phyloP scores from a whole-genome alignment of 2,888 invertebrate species.

The Drosophila kanekoi region DNA sequence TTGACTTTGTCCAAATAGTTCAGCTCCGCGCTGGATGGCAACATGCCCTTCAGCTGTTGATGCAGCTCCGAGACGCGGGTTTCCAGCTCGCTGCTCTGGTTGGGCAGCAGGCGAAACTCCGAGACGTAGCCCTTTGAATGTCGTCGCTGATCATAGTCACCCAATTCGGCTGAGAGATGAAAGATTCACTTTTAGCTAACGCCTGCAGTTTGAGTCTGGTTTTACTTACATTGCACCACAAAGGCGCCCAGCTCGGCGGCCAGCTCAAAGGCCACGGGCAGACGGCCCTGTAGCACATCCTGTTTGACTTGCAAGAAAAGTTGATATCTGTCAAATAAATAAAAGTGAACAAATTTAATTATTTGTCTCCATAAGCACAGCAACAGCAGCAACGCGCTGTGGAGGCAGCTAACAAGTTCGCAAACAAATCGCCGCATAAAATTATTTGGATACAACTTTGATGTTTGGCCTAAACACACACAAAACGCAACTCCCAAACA shows the following conservation, averaged over 20 bases:
- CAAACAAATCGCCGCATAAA: constrained; percentile 64
- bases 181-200: background rate
- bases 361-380: constrained; percentile 34
- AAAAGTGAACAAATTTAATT: constrained; percentile 64
- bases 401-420: constrained; percentile 58
- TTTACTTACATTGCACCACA: constrained; percentile 96
- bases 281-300: constrained; percentile 96
- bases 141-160: constrained; percentile 95
- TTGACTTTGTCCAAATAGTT: constrained; percentile 98
- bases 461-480: constrained; percentile 70
- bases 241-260: constrained; percentile 96
- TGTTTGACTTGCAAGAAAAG: constrained; percentile 98
- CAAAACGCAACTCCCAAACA: constrained; percentile 32
- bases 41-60: constrained; percentile 90
- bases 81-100: constrained; percentile 96
- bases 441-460: constrained; percentile 57
- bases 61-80: constrained; percentile 94
- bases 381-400: constrained; percentile 16
- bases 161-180: constrained; percentile 93
- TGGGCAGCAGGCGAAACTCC: constrained; percentile 96
- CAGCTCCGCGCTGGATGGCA: constrained; percentile 95
- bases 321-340: constrained; percentile 91
- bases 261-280: constrained; percentile 95
- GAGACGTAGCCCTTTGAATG: constrained; percentile 96
- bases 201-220: background rate